phyloP scores from a whole-genome alignment of 1,140 invertebrate species.

The Steinernema feltiae region DNA sequence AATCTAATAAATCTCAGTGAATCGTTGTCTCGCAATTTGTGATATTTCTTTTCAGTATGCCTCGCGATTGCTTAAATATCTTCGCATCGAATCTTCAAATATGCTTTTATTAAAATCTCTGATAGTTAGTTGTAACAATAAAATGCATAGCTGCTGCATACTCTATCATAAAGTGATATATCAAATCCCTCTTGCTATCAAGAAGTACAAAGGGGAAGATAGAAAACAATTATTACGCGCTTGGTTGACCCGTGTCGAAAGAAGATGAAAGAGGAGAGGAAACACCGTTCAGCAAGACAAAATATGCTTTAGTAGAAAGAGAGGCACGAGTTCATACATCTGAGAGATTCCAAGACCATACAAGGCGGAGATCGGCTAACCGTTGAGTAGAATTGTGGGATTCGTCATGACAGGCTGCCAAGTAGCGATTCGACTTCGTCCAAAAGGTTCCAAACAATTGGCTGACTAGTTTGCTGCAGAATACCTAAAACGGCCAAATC shows the following conservation, averaged over 20 bases:
- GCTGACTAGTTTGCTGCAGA: constrained; percentile 51
- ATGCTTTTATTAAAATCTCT: neutral
- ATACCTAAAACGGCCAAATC: constrained; percentile 48
- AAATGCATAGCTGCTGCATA: neutral
- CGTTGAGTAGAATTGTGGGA: constrained; percentile 44
- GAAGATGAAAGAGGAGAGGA: neutral
- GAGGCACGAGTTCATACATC: constrained; percentile 37
- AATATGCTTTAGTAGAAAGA: neutral
- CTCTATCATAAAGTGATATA: neutral
- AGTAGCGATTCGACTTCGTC: constrained; percentile 55
- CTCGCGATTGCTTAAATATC: too few species aligned
- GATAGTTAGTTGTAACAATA: neutral
- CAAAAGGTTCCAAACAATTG: constrained; percentile 53
- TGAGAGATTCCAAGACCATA: constrained; percentile 53
- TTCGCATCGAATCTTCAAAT: neutral
- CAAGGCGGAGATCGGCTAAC: constrained; percentile 49
- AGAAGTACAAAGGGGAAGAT: neutral
- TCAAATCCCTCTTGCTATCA: neutral
- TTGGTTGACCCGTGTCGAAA: neutral
- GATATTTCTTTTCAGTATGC: too few species aligned
- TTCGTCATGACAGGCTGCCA: constrained; percentile 51
- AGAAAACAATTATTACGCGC: neutral
- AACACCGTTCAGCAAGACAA: neutral
- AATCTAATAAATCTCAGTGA: too few species aligned
- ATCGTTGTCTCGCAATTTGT: too few species aligned